Base-by-base conservation (phyloP, 2,888 invertebrate genomes). In the Ophion ellenae region DNA sequence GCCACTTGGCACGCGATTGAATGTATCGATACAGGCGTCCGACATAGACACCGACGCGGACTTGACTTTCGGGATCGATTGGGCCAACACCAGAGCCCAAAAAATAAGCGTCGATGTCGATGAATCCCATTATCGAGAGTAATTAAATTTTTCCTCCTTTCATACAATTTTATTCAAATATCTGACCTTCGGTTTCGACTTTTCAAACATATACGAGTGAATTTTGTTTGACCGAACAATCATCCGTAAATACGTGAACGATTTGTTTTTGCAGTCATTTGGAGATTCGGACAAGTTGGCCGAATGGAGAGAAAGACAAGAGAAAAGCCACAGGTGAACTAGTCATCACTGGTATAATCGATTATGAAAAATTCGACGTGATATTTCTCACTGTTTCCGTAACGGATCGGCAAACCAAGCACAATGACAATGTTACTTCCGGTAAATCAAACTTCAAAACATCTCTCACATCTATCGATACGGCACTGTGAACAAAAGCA, bases 41-140 rank as follows among this genome's bases (percentile, higher is more conserved):
- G 96, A 96, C 93, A 95, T 95, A 0, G 97, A 97, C 90, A 95
- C 95, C 5, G 95, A 95, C 0, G 96, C 96, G 0, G 89, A 94
- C 14, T 92, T 97, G 61, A 88, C 90, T 53, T 96, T 96, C 88
- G 93, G 94, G 67, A 96, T 97, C 61, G 93, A 96, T 87, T 97
- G 96, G 96, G 90, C 93, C 0, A 91, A 93, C 0, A 87, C 90
- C 6, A 81, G 63, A 47, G 90, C 90, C 3, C 86, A 95, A 94
- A 78, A 96, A 96, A 92, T 69, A 14, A 88, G 88, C 66, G 86
- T 89, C 10, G 69, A 75, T 3, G 86, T 89, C 4, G 75, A 89
- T 36, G 86, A 87, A 57, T 81, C 77, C 61, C 47, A 28, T 14
- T 90, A 89, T 83, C 79, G 77, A 17, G 84, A 69, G 89, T 89